Base-by-base conservation (phyloP, 1,140 invertebrate genomes). In the Euschistus heros region DNA sequence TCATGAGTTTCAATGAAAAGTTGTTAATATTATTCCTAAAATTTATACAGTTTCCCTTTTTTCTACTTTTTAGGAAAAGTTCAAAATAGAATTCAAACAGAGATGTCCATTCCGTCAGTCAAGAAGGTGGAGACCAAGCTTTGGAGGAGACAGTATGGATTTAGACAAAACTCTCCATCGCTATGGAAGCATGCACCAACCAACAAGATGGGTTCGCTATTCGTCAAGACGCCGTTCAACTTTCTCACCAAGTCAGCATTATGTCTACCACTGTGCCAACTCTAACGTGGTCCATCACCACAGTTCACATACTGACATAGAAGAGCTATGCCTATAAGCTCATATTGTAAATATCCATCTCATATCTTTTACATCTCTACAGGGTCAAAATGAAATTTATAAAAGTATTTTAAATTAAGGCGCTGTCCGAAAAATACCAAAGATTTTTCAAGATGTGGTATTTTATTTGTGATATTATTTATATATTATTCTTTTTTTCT, bases 1-100 rank as follows among this genome's bases (percentile, higher is more conserved):
- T 22, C 13, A 46, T 10, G 18, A 10, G 60, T 8, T 14, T 14
- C 8, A 61, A 63, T 60, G 10, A 46, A 46, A 46, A 46, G 10
- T 46, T 13, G 44, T 10, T 63, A 66, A 18, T 24, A 33, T 55
- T 37, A 62, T 59, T 47, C 20, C 7, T 63, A 18, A 33, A 15
- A 20, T 57, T 46, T 42, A 20, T 22, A n/a, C n/a, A 57, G 26
- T 22, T 30, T 65, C 50, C 46, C 54, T 67, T 69, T 55, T 69
- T 15, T 66, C 63, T 69, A 70, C 61, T 54, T 75, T 80, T 30
- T 72, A 86, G 84, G 84, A 86, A 74, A 86, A 86, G 74, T 86
- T 86, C 70, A 85, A 85, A 72, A 79, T 83, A 24, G 84, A 86
- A 75, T 85, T 86, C 68, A 81, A 83, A 69, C 80, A 82, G 66